A percentile compares a stretch with the other conserved stretches of the same genome.
phyloP scores from a whole-genome alignment of 2,797 vertebrate species.

The Aplochiton taeniatus region DNA sequence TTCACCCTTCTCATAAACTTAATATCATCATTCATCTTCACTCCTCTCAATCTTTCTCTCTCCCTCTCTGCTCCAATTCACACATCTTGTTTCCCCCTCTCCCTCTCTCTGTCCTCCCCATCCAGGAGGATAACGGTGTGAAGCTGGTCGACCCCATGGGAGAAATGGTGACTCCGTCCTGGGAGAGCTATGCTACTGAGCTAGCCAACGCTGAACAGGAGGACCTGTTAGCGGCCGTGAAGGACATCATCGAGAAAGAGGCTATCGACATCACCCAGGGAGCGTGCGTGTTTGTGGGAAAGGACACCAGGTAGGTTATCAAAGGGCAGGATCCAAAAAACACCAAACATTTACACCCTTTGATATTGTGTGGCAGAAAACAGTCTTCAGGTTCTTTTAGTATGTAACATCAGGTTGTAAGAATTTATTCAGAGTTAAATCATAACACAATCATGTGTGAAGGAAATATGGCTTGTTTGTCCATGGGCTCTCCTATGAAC shows the following conservation, averaged over 20 bases:
- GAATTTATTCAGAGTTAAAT: too few relatives aligned
- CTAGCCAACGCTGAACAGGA: conserved; percentile 89
- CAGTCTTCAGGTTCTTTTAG: too few relatives aligned
- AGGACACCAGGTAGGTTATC: conserved; percentile 89
- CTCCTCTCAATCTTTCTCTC: not conserved
- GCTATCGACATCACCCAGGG: conserved; percentile 76
- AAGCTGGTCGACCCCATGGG: conserved; percentile 94
- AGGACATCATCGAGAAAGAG: conserved; percentile 80
- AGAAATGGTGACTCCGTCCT: conserved; percentile 88
- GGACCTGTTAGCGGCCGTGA: conserved; percentile 70
- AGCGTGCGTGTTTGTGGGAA: conserved; percentile 83
- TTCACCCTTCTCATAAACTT: not conserved
- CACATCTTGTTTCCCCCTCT: too few relatives aligned
- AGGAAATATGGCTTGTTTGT: too few relatives aligned
- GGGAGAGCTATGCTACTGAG: conserved; percentile 89
- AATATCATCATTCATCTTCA: not conserved
- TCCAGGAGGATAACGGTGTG: conserved; percentile 92
- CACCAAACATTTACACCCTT: not conserved
- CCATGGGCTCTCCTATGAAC: too few relatives aligned
- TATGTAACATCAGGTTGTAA: too few relatives aligned
- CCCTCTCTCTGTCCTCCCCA: conserved; percentile 1
- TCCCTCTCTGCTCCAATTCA: not conserved
- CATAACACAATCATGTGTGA: too few relatives aligned
- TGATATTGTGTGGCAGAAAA: too few relatives aligned
- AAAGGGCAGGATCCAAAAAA: not conserved